phyloP scores from a whole-genome alignment of 1,140 invertebrate genomes.

The Nymphalis io region DNA sequence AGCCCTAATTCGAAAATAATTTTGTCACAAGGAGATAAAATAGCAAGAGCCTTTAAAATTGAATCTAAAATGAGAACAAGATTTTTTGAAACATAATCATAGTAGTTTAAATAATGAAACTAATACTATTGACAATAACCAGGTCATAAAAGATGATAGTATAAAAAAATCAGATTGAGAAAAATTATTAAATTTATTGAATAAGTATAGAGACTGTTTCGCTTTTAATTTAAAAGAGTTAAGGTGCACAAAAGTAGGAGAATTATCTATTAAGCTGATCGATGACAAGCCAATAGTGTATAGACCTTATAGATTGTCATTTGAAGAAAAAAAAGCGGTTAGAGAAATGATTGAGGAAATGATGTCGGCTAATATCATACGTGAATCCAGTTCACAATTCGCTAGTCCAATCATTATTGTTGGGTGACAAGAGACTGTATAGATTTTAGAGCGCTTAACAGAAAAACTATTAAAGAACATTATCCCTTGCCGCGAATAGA shows the following conservation, averaged over 20 bases:
- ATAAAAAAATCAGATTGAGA: neutral
- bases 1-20: too few species aligned
- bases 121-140: neutral
- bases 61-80: neutral
- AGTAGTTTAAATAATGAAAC: too few species aligned
- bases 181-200: neutral
- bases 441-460: too few species aligned
- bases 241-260: neutral
- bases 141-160: neutral
- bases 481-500: too few species aligned
- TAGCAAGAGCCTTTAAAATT: neutral
- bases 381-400: constrained; percentile 1
- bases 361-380: neutral
- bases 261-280: neutral
- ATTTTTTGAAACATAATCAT: too few species aligned
- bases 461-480: too few species aligned
- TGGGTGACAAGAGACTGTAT: constrained; percentile 1
- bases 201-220: neutral
- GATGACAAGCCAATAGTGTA: neutral
- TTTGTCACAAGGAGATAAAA: neutral
- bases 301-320: too few species aligned
- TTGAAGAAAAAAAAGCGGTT: neutral
- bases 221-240: too few species aligned
- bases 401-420: constrained; percentile 8
- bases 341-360: constrained; percentile 6